Evolutionary conservation across 1,140 invertebrate species (phyloP).

Genomic region (Philopotamus ludificatus): DNA sequence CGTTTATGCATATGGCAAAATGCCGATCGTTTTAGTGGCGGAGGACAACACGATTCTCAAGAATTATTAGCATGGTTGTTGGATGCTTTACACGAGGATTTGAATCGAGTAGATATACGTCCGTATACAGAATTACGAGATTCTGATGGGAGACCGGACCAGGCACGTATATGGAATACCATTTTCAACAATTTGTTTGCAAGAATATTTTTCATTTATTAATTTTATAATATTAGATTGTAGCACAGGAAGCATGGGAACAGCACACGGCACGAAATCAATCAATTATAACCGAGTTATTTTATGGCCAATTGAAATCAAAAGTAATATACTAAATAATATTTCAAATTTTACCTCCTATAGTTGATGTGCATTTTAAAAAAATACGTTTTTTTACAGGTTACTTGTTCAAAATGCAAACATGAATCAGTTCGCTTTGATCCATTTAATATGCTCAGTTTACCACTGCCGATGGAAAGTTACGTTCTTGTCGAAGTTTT

Average conservation of each 20-base stretch:
- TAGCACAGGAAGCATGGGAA: slow-evolving; percentile 80
- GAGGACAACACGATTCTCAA: slow-evolving; percentile 86
- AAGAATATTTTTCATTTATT: background rate
- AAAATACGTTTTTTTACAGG: slow-evolving; percentile 40
- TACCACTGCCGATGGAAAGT: slow-evolving; percentile 82
- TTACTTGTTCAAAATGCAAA: slow-evolving; percentile 75
- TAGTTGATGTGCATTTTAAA: no score
- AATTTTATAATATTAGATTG: slow-evolving; percentile 48
- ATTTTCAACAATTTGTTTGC: background rate
- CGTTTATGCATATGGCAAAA: slow-evolving; percentile 82
- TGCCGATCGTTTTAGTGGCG: slow-evolving; percentile 79
- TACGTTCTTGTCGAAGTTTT: slow-evolving; percentile 72
- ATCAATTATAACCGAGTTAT: slow-evolving; percentile 85
- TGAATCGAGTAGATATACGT: slow-evolving; percentile 68
- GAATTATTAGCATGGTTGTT: slow-evolving; percentile 85
- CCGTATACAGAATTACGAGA: slow-evolving; percentile 76
- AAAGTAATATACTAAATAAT: slow-evolving; percentile 55
- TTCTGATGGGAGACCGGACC: slow-evolving; percentile 74
- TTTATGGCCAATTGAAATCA: slow-evolving; percentile 88
- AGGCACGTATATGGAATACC: slow-evolving; percentile 47
- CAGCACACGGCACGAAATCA: slow-evolving; percentile 76
- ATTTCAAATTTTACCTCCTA: no score
- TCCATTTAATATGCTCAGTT: slow-evolving; percentile 82
- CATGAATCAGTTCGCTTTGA: slow-evolving; percentile 84
- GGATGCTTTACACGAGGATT: slow-evolving; percentile 86